Conservation (phyloP, 1,140 invertebrate genomes). For the Vollenhovia emeryi region DNA sequence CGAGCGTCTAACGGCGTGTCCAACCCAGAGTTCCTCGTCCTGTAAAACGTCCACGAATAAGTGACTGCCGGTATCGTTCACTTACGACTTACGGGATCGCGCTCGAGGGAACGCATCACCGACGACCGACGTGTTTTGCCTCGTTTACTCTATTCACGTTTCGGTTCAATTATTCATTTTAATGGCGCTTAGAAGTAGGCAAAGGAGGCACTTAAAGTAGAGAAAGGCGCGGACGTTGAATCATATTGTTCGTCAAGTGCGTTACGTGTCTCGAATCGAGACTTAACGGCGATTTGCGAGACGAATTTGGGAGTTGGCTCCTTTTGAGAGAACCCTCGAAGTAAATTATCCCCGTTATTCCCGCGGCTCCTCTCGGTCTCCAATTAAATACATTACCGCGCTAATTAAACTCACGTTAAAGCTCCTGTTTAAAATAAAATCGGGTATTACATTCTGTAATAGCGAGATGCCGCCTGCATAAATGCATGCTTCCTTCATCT, state of each 20-base stretch:
- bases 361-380: background rate
- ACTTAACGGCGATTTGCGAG: background rate
- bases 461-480: background rate
- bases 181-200: background rate
- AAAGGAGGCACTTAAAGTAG: background rate
- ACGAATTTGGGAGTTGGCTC: background rate
- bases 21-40: background rate
- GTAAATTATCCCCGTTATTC: background rate
- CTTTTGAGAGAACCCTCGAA: background rate
- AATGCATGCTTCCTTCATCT: background rate
- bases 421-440: constrained; percentile 5
- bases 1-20: background rate
- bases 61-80: background rate
- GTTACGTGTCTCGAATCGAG: background rate
- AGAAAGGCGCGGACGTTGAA: background rate
- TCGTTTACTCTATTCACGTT: background rate
- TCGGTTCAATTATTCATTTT: constrained; percentile 2
- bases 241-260: background rate
- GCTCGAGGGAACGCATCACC: background rate
- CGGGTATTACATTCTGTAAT: background rate
- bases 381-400: background rate
- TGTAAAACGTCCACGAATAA: background rate
- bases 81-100: background rate
- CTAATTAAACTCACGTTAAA: constrained; percentile 17
- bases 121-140: background rate